Base-by-base conservation (phyloP, 2,113 vertebrate genomes). In the Lipophrys pholis region DNA sequence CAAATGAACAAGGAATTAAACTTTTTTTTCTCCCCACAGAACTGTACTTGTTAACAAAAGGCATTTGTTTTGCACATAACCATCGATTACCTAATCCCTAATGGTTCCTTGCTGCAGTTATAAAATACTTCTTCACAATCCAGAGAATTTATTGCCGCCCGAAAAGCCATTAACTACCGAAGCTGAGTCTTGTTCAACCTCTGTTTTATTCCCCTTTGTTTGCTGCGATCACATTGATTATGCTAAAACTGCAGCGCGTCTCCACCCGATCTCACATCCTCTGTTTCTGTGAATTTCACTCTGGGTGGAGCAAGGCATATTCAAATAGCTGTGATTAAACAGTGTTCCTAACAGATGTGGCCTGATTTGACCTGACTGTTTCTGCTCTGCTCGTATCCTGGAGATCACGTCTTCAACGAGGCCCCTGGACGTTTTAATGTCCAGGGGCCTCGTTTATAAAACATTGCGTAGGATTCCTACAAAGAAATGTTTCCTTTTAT, bases 301-400 rank as follows among this genome's bases (percentile, higher is more conserved):
- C 35, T 15, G 51, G 35, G 39, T n/a, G 42, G 6, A 12, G 73
- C 62, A 53, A 76, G 67, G 21, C 4, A 67, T 5, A 35, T 57
- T 68, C 4, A 36, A 51, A 66, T 49, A 48, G 0, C 39, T 52
- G 50, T n/a, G 8, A 46, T 11, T 55, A 39, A 8, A 59, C 40
- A 21, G 8, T 43, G n/a, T 71, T 17, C 9, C 56, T 30, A 59
- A 12, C 53, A 63, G 41, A 30, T 30, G 21, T 30, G 4, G 21
- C 21, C 21, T 41, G 60, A 6, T 61, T 55, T 61, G 16, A 57
- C 64, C 7, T 11, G 15, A 5, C 53, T 40, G 12, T 60, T 62
- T 53, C 35, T 46, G 39, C 45, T 62, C 51, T 11, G 1, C 11
- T 50, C 43, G 7, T 39, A 10, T 54, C 6, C n/a, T n/a, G n/a